Base-by-base conservation (phyloP, 2,888 invertebrate genomes). In the Nomada fabriciana region DNA sequence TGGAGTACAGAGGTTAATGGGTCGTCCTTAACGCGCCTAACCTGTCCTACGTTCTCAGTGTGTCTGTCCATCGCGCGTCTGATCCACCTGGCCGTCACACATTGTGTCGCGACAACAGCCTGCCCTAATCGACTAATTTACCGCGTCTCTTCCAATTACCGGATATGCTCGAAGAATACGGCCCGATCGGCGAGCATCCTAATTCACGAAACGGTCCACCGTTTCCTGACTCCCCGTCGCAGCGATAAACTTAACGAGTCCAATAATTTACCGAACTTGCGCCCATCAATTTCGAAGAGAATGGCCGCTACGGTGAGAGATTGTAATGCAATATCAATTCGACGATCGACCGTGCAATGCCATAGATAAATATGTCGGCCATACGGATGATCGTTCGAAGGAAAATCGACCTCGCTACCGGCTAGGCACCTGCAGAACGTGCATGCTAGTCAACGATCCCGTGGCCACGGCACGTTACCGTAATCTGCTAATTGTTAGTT, bases 401-500 rank as follows among this genome's bases (percentile, higher is more conserved):
- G 50, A 50, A 50, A 23, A 68, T 68, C 68, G 53, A 43, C 55
- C 15, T 23, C 10, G 9, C 47, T 53, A n/a, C 52, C 4, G 52
- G n/a, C 11, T 13, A 2, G 42, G 23, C 18, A 13, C 57, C 64
- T 29, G 20, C 50, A 13, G 29, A 13, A 5, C 50, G 60, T 23
- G 55, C 68, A 68, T n/a, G 72, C 52, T 61, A 29, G 68, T 55
- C 63, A 20, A 50, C 69, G 73, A 78, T 76, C 23, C 57, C 80
- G 73, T 77, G 81, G 75, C 69, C 76, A 55, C 47, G 55, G 73
- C 86, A 25, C 79, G 79, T 86, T 87, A 86, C 71, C 76, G 79
- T 84, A 84, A 82, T 80, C 84, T 68, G 85, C 79, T 91, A 91
- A 91, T 91, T 91, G 90, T 91, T 91, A 89, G 90, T 89, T 91